phyloP scores from a whole-genome alignment of 2,797 vertebrate genomes.

The Phaenicophaeus curvirostris region DNA sequence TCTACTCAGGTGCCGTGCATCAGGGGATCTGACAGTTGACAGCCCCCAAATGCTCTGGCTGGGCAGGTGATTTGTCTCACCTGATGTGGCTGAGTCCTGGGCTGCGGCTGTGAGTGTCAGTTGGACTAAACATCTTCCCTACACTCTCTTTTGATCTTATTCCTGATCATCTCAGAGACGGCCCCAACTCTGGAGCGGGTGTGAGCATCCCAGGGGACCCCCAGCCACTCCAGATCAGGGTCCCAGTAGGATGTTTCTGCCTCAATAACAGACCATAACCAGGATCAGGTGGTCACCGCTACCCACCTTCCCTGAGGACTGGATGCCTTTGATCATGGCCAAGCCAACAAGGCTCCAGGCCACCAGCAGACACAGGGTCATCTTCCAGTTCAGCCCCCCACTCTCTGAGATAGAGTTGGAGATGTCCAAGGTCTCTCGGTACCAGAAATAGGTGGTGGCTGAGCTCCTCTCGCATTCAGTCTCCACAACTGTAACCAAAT shows the following conservation, averaged over 20 bases:
- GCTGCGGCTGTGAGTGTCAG: background rate
- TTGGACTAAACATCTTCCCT: background rate
- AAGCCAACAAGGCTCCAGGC: constrained; percentile 95
- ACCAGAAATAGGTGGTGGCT: constrained; percentile 98
- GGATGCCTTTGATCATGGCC: constrained; percentile 96
- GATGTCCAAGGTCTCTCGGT: constrained; percentile 93
- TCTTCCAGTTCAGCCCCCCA: constrained; percentile 95
- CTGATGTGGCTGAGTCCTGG: background rate
- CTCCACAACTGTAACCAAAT: constrained; percentile 83
- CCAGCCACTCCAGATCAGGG: background rate
- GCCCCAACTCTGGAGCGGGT: fast-evolving
- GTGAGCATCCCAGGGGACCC: background rate
- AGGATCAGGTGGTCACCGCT: background rate
- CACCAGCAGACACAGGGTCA: constrained; percentile 91
- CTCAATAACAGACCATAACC: background rate
- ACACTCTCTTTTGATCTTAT: background rate
- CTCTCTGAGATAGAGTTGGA: constrained; percentile 93
- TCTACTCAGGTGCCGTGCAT: fast-evolving
- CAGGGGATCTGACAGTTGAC: fast-evolving
- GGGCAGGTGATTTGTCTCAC: background rate
- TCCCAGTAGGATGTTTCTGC: background rate
- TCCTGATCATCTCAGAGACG: background rate
- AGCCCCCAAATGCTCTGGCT: fast-evolving
- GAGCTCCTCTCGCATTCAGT: constrained; percentile 96
- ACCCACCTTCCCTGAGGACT: constrained; percentile 94